Conservation (phyloP, 2,888 invertebrate genomes). For the Psylliodes chrysocephalus region DNA sequence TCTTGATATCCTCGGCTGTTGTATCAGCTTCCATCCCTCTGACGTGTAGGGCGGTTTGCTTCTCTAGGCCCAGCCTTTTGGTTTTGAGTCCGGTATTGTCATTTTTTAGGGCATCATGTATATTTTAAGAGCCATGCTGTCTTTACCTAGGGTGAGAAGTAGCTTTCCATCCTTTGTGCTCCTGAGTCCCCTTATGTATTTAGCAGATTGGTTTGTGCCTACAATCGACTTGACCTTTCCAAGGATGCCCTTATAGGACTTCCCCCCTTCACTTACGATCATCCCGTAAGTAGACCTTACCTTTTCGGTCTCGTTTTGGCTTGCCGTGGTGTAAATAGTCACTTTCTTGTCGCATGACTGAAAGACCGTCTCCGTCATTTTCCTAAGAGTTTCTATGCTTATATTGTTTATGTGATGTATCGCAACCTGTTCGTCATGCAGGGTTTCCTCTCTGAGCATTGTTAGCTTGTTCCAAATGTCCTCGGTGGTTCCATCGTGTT, state of each 20-base stretch:
- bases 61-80: not conserved
- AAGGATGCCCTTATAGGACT: not conserved
- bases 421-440: not conserved
- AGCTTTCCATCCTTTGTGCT: conserved; percentile 2
- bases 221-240: not conserved
- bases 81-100: not conserved
- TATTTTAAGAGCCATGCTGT: not conserved
- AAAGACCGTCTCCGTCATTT: not conserved
- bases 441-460: not conserved
- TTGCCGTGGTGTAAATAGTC: not conserved
- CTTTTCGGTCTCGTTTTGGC: not conserved
- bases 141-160: not conserved
- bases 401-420: not conserved
- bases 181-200: not conserved
- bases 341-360: not conserved
- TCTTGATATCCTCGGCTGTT: not conserved
- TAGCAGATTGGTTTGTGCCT: too few relatives aligned
- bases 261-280: conserved; percentile 1
- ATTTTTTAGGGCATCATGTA: not conserved
- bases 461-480: not conserved
- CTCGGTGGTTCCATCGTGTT: not conserved
- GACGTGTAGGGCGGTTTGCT: not conserved
- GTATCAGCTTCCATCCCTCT: not conserved
- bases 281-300: not conserved
- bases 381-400: not conserved